Evolutionary conservation across 2,113 vertebrate genomes (phyloP).

Genomic region (Etheostoma spectabile): DNA sequence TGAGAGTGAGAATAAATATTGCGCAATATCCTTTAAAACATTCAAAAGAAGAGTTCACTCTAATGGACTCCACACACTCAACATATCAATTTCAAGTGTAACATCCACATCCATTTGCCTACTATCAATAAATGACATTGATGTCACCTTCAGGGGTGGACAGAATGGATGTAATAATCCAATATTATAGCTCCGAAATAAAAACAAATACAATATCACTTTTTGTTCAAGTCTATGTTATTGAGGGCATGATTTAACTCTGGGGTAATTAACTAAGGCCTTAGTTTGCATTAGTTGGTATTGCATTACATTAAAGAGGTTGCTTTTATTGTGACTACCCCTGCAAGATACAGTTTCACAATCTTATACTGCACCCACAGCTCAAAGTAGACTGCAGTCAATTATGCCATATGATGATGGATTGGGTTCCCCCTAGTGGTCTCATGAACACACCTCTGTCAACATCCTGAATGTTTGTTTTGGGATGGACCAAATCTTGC

Average conservation of each 20-base stretch:
- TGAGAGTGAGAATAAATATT: neutral
- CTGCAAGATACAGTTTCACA: slow-evolving; percentile 41
- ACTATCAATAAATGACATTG: neutral
- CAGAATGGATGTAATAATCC: neutral
- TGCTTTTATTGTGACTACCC: slow-evolving; percentile 19
- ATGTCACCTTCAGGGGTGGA: neutral
- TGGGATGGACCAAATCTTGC: neutral
- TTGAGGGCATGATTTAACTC: neutral
- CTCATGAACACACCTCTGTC: slow-evolving; percentile 28
- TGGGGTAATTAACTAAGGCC: neutral
- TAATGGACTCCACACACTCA: neutral
- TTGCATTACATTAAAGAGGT: neutral
- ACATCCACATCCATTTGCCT: neutral
- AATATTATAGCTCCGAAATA: neutral
- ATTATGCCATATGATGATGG: slow-evolving; percentile 50
- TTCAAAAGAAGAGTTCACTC: neutral
- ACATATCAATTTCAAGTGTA: neutral
- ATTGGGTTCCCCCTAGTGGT: slow-evolving; percentile 71
- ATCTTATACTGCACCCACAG: slow-evolving; percentile 39
- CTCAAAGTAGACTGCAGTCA: slow-evolving; percentile 53
- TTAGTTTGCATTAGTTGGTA: neutral
- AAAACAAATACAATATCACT: neutral
- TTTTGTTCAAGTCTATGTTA: neutral
- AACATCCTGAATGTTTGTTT: slow-evolving; percentile 7
- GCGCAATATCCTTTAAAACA: neutral